These are phyloP conservation scores for Puma concolor DNA, from an alignment of 2,113 vertebrate species.

Conservation along the genomic window DNA sequence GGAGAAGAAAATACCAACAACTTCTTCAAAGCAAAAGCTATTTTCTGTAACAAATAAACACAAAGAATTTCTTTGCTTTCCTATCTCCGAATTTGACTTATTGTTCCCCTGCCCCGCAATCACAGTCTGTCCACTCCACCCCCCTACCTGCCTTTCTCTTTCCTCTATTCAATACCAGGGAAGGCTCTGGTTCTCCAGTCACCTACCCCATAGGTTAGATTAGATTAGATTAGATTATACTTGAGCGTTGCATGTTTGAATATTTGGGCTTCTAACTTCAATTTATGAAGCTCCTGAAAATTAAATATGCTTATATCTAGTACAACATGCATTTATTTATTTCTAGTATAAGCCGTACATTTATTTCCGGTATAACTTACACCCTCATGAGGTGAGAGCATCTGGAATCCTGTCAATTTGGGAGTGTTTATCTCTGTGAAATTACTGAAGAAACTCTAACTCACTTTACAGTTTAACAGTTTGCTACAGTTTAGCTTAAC, in stretches of 20 bases:
- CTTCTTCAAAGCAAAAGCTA: neutral
- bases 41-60: neutral
- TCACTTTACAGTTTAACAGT: neutral
- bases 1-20: neutral
- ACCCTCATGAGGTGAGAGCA: neutral
- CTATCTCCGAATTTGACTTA: neutral
- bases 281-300: neutral
- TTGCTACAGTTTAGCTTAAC: neutral
- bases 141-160: neutral
- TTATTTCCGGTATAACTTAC: neutral
- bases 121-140: fast-evolving
- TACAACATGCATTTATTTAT: neutral
- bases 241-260: neutral
- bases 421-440: neutral
- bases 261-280: neutral
- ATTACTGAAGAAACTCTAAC: neutral
- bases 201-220: neutral
- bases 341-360: neutral
- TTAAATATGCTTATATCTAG: neutral
- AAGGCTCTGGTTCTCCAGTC: neutral
- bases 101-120: fast-evolving
- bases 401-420: neutral
- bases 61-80: neutral
- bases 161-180: neutral
- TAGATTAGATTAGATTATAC: neutral